Evolutionary conservation across 2,113 vertebrate species (phyloP).

Genomic region (Cnemophilus loriae): DNA sequence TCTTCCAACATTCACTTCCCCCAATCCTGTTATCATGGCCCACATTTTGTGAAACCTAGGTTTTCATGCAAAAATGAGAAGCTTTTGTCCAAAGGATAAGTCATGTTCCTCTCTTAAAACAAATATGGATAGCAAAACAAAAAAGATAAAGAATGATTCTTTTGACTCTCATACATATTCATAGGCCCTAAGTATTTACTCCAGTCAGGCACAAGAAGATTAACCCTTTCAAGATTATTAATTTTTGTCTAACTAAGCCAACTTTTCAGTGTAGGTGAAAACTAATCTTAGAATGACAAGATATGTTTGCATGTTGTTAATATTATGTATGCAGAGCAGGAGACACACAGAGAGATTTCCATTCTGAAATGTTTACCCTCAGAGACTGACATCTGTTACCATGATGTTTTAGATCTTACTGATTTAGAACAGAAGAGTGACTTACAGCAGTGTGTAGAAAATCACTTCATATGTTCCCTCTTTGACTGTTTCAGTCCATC

Average conservation of each 20-base stretch:
- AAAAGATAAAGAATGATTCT: background rate
- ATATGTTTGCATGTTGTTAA: background rate
- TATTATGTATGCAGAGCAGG: background rate
- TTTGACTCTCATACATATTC: background rate
- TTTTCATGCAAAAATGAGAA: background rate
- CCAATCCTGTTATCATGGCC: background rate
- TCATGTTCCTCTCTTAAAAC: background rate
- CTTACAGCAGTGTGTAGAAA: background rate
- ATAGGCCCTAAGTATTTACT: background rate
- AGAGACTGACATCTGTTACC: background rate
- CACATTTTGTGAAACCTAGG: background rate
- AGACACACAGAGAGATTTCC: background rate
- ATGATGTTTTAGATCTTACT: background rate
- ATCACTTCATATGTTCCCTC: background rate
- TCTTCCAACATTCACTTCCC: background rate
- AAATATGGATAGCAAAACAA: background rate
- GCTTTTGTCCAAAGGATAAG: background rate
- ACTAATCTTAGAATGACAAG: background rate
- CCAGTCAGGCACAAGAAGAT: background rate
- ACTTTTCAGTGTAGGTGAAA: background rate
- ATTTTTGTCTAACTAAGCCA: background rate
- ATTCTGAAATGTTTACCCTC: background rate
- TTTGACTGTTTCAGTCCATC: background rate
- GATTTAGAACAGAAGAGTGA: background rate
- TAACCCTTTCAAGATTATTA: background rate